Evolutionary conservation across 2,797 vertebrate species (phyloP), one percentile per base, ranked within the genome.

Genomic region (Spinibarbus caldwelli): DNA sequence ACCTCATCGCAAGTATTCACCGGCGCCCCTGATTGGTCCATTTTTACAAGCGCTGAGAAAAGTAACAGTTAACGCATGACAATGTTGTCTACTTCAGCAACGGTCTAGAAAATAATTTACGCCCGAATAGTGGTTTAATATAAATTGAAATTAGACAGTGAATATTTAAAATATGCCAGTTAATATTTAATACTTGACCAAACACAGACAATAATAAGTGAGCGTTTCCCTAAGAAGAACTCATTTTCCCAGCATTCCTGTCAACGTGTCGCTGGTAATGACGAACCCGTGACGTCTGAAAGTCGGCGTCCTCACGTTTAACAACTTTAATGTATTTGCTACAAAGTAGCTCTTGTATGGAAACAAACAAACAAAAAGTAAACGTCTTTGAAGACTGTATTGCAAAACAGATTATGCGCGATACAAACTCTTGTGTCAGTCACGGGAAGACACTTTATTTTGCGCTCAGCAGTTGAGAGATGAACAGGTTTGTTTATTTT

Each of bases 181-280:
- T 29, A 2, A 43, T 43, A 21, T 29, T 29, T 15, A 9, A 23
- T 21, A 29, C 36, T 10, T 38, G 1, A n/a, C 29, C 72, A 21
- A n/a, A 49, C n/a, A 4, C 10, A 34, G 29, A n/a, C n/a, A n/a
- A n/a, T n/a, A n/a, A n/a, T n/a, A n/a, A n/a, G n/a, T n/a, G 4
- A 23, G n/a, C 5, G 59, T n/a, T 15, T 4, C n/a, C n/a, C 2
- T 3, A 11, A 19, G 54, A n/a, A 77, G 1, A 54, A 76, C 82
- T 83, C 31, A 5, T 14, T 83, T 76, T 83, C 82, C 71, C 82
- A 83, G 23, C 31, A 83, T 38, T 76, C 71, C 43, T 29, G 2
- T 7, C n/a, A n/a, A n/a, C n/a, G n/a, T n/a, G n/a, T n/a, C n/a
- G n/a, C n/a, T n/a, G n/a, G 52, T 54, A 54, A 54, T 5, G 45